These are phyloP conservation scores for Halyomorpha halys DNA, from an alignment of 1,140 invertebrate species.

Conservation along the genomic window DNA sequence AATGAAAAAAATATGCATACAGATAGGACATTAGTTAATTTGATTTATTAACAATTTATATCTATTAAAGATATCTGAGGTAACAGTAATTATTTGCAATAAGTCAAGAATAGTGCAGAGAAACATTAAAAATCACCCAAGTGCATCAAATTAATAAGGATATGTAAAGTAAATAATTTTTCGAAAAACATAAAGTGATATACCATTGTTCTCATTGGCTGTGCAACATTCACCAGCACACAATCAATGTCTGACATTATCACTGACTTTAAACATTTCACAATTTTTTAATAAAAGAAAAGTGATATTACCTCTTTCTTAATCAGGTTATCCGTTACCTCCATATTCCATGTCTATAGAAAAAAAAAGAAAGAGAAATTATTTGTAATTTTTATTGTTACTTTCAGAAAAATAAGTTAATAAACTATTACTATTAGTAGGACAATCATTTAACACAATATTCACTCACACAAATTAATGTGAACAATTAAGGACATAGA, in stretches of 20 bases:
- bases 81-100: no score
- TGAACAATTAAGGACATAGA: background rate
- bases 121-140: background rate
- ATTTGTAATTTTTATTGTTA: conserved; percentile 7
- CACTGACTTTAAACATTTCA: background rate
- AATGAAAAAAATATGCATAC: no score
- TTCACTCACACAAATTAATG: background rate
- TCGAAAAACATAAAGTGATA: no score
- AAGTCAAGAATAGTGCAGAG: background rate
- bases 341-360: conserved; percentile 24
- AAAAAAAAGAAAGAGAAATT: conserved; percentile 20
- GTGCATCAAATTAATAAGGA: background rate
- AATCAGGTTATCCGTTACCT: conserved; percentile 26
- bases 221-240: background rate
- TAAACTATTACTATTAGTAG: no score
- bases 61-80: no score
- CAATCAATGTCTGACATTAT: conserved; percentile 19
- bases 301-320: conserved; percentile 23
- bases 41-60: no score
- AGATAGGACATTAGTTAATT: no score
- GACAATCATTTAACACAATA: no score
- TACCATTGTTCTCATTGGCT: no score
- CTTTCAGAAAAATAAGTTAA: background rate
- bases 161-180: no score
- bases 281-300: background rate